Evolutionary conservation across 2,113 vertebrate genomes (phyloP), one percentile per base, ranked within the genome.

Genomic region (Ailurus styani): DNA sequence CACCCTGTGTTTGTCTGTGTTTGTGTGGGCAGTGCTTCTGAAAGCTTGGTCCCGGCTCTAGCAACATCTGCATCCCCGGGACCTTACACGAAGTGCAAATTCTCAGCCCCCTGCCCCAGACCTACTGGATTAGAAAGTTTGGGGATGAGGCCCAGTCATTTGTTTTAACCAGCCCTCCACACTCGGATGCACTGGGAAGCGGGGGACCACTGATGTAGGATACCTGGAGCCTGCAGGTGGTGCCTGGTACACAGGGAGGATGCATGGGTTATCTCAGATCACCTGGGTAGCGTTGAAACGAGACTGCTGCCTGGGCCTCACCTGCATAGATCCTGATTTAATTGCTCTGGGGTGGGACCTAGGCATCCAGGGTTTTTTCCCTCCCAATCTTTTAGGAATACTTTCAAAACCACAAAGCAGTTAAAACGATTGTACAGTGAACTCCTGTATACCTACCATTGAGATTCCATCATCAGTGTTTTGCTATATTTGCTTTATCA

Each of bases 401-500:
- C 68, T 83, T 96, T 77, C 62, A 78, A 89, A 77, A 7, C 85
- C 27, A 68, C 54, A 66, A 52, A 93, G 64, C 89, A 73, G 47
- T 85, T 75, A 52, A 91, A 95, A 96, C n/a, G 78, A 78, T 47
- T 93, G 11, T 42, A 79, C 50, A 50, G 42, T 23, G 23, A 79
- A 79, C 29, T 72, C 40, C 47, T 45, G 31, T 29, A 42, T n/a
- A 55, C 20, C 21, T 3, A n/a, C 79, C 73, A 90, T 70, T 93
- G 64, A 55, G 57, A 78, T 83, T 83, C 86, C 73, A 31, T 62
- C n/a, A 88, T 77, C 57, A 40, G 47, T 66, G 66, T 72, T 73
- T 88, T 83, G 95, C 95, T 87, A 0, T 77, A 64, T 91, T 93
- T 83, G 47, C 66, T 89, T 93, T 96, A 79, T 68, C 57, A 55